Evolutionary conservation across 2,797 vertebrate species (phyloP).

Genomic region (Hoplostethus mediterraneus): DNA sequence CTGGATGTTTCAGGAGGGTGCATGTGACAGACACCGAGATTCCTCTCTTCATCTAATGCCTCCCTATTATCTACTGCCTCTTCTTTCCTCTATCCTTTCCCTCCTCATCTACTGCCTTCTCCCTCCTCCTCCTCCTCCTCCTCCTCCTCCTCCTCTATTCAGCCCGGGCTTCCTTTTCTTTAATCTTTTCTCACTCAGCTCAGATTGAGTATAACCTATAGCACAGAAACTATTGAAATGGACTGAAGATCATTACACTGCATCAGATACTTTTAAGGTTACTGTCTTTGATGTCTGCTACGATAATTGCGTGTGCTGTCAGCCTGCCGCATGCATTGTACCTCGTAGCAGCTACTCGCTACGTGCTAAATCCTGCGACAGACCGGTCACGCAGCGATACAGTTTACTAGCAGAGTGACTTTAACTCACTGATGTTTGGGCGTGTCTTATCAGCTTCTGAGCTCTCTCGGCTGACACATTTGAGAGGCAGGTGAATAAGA

Average conservation of each 20-base stretch:
- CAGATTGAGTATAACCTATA: slow-evolving; percentile 30
- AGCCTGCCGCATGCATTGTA: slow-evolving; percentile 25
- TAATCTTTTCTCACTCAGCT: slow-evolving; percentile 45
- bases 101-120: slow-evolving; percentile 12
- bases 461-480: slow-evolving; percentile 55
- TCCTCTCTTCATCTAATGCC: slow-evolving; percentile 47
- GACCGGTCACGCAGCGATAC: slow-evolving; percentile 33
- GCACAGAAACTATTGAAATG: slow-evolving; percentile 24
- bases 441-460: slow-evolving; percentile 34
- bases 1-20: slow-evolving; percentile 34
- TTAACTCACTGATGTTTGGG: slow-evolving; percentile 47
- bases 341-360: slow-evolving; percentile 41
- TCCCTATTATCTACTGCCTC: slow-evolving; percentile 29
- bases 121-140: slow-evolving; percentile 19
- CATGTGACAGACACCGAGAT: slow-evolving; percentile 45
- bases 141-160: slow-evolving; percentile 13
- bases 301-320: slow-evolving; percentile 15
- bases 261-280: slow-evolving; percentile 31
- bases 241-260: slow-evolving; percentile 26
- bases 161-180: slow-evolving; percentile 12
- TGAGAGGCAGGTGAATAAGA: slow-evolving; percentile 66
- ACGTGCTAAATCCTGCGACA: slow-evolving; percentile 59
- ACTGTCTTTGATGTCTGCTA: slow-evolving; percentile 16
- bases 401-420: slow-evolving; percentile 58
- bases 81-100: slow-evolving; percentile 16